Percentiles rank a stretch among this genome's conserved stretches.
Evolutionary conservation across 2,797 vertebrate genomes (phyloP).

Genomic region (Ctenopoma kingsleyae): DNA sequence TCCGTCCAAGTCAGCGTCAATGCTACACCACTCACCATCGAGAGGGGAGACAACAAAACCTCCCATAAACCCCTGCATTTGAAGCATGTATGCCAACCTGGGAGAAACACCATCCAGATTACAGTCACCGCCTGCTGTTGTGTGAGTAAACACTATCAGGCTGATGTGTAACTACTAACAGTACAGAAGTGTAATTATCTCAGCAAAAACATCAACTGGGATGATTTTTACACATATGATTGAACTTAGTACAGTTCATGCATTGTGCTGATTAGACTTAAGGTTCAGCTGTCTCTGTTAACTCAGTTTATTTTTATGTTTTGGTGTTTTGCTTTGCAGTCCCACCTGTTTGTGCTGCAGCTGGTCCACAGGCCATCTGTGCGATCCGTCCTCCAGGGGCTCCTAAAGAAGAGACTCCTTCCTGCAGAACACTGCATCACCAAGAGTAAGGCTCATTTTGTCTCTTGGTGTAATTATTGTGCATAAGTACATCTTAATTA

Average conservation of each 20-base stretch:
- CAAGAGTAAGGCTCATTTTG: slow-evolving; percentile 87
- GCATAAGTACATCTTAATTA: slow-evolving; percentile 57
- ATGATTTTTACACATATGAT: slow-evolving; percentile 19
- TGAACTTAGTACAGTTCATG: not conserved
- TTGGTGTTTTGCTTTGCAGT: slow-evolving; percentile 82
- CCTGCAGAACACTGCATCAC: slow-evolving; percentile 98
- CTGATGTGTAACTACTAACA: too few relatives aligned
- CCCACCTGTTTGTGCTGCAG: slow-evolving; percentile 98
- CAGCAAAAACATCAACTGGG: slow-evolving; percentile 1
- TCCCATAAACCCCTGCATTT: slow-evolving; percentile 99
- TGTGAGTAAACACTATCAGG: slow-evolving; percentile 77
- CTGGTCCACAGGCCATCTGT: slow-evolving; percentile 97
- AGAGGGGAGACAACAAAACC: slow-evolving; percentile 98
- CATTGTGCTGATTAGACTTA: not conserved
- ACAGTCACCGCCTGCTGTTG: slow-evolving; percentile 99
- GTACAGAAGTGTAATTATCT: not conserved
- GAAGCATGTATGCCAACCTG: slow-evolving; percentile 98
- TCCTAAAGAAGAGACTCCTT: slow-evolving; percentile 97
- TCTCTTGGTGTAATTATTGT: slow-evolving; percentile 39
- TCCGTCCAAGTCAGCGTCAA: slow-evolving; percentile 99
- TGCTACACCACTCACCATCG: slow-evolving; percentile 98
- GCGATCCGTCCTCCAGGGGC: slow-evolving; percentile 95
- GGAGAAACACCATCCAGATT: slow-evolving; percentile 99
- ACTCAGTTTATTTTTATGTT: slow-evolving; percentile 42
- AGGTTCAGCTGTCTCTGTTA: slow-evolving; percentile 11